These are phyloP conservation scores for Micropterix aruncella DNA, from an alignment of 2,888 invertebrate species.

Conservation along the genomic window DNA sequence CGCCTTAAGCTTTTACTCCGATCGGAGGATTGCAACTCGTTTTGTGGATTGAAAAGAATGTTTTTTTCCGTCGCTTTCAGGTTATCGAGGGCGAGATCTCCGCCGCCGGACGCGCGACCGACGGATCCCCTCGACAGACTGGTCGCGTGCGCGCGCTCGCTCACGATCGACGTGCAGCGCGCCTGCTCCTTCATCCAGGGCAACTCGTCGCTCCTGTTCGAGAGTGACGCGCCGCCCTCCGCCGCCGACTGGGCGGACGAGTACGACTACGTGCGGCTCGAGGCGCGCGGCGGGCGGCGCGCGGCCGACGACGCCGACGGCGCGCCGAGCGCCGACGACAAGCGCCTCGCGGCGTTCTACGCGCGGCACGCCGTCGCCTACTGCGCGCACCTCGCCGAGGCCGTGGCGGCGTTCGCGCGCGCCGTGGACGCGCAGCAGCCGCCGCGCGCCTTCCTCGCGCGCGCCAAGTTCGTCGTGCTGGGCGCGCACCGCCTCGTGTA, in stretches of 20 bases:
- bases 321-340: conserved; percentile 66
- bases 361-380: conserved; percentile 77
- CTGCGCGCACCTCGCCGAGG: conserved; percentile 70
- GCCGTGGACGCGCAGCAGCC: conserved; percentile 89
- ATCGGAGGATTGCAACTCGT: too few relatives aligned
- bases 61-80: too few relatives aligned
- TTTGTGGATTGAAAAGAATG: too few relatives aligned
- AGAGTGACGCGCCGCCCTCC: conserved; percentile 30
- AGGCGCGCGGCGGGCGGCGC: conserved; percentile 60
- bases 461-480: conserved; percentile 88
- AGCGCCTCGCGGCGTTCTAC: conserved; percentile 76
- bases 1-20: too few relatives aligned
- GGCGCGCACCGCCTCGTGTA: conserved; percentile 89
- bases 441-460: conserved; percentile 84
- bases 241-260: conserved; percentile 63
- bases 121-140: conserved; percentile 76
- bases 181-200: conserved; percentile 85
- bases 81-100: conserved; percentile 32
- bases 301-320: conserved; percentile 60
- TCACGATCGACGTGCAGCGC: conserved; percentile 80
- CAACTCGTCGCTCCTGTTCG: conserved; percentile 66
- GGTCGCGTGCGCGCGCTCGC: conserved; percentile 71
- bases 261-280: conserved; percentile 82
- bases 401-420: conserved; percentile 84
- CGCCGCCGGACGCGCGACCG: conserved; percentile 43